Conservation (phyloP, 2,888 invertebrate genomes). For the Nomada goodeniana region DNA sequence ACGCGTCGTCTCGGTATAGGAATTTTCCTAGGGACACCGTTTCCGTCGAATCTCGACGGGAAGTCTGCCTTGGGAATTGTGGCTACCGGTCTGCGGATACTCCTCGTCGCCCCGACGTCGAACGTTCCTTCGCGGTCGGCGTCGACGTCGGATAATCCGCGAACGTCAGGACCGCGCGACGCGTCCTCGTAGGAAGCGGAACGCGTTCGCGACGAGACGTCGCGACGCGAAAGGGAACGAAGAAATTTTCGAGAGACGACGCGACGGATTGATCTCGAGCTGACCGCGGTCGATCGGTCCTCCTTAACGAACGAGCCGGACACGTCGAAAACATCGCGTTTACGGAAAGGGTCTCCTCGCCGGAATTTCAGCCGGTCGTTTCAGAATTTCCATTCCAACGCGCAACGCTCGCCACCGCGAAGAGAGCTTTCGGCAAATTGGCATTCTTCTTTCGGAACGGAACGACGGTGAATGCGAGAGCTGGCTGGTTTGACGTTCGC, state of each 20-base stretch:
- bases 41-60: constrained; percentile 71
- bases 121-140: constrained; percentile 39
- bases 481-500: constrained; percentile 76
- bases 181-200: too few species aligned
- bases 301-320: constrained; percentile 33
- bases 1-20: constrained; percentile 60
- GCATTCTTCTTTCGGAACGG: constrained; percentile 78
- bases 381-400: constrained; percentile 68
- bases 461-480: constrained; percentile 66
- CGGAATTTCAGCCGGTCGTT: constrained; percentile 70
- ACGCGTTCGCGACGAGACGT: too few species aligned
- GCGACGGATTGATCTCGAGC: not conserved
- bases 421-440: constrained; percentile 77
- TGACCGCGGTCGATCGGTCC: not conserved
- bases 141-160: constrained; percentile 20
- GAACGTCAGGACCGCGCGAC: constrained; percentile 1
- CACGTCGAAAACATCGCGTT: constrained; percentile 26
- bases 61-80: constrained; percentile 60
- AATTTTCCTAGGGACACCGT: constrained; percentile 72
- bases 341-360: constrained; percentile 24
- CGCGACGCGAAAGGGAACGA: not conserved
- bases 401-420: constrained; percentile 69
- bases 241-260: not conserved
- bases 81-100: constrained; percentile 58
- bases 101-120: constrained; percentile 55